Evolutionary conservation across 1,140 invertebrate species (phyloP), one percentile per base, ranked within the genome.

Genomic region (Adoxophyes honmai): DNA sequence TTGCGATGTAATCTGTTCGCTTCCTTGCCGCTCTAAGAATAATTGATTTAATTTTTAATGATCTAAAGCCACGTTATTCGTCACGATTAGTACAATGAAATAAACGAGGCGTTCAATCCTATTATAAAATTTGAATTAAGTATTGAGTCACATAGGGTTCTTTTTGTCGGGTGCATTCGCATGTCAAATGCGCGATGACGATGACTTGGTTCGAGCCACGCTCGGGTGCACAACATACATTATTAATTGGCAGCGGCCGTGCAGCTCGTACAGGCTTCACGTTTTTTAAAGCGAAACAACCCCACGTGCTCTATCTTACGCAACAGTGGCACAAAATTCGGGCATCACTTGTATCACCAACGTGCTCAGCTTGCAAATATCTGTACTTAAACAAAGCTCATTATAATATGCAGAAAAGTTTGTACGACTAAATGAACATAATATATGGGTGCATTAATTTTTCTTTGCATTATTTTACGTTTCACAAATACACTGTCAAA

Each of bases 41-140:
- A 68, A 71, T 71, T 73, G 74, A 73, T 70, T 65, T 66, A 68
- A 70, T 35, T 33, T 54, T 37, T 54, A 54, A 48, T 48, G 42
- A 48, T 21, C 42, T 18, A 21, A 48, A 21, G 11, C 11, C 42
- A 18, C 18, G 42, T 48, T 48, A 48, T 48, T 48, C 42, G 21
- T 48, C 42, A 48, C 16, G 21, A 48, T 48, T 48, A 28, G 11
- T 33, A 16, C 11, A 14, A 48, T 21, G 16, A 21, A 28, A n/a
- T 21, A 48, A 16, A 48, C 42, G 11, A 14, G 18, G 16, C 16
- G 9, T 44, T n/a, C 16, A 6, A 18, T 48, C 42, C 10, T 18
- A 11, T 48, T 48, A 28, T 48, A n/a, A 48, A 48, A 48, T 48
- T 48, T 48, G 42, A 21, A 48, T 48, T 11, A 33, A 48, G 18